Evolutionary conservation across 2,888 invertebrate species (phyloP).

Genomic region (Tuberolachnus salignus): DNA sequence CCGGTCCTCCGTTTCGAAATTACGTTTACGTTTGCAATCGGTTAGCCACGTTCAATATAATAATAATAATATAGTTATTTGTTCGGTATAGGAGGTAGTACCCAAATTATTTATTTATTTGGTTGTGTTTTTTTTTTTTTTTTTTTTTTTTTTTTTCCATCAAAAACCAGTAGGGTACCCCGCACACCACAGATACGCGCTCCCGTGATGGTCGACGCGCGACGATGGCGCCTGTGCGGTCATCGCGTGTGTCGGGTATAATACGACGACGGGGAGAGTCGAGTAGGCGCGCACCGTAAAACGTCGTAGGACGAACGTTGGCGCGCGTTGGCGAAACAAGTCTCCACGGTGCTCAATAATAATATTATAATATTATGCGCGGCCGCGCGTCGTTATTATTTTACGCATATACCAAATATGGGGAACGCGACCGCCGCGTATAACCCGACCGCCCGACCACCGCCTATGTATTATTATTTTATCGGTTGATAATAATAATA

Average conservation of each 20-base stretch:
- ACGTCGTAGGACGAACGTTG: conserved; percentile 50
- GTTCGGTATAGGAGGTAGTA: no score
- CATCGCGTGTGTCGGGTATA: not conserved
- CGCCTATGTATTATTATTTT: not conserved
- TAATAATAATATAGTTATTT: no score
- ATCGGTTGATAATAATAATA: conserved; percentile 9
- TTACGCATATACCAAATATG: conserved; percentile 17
- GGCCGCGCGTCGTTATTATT: conserved; percentile 1
- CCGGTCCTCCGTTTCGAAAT: no score
- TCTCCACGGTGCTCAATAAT: not conserved
- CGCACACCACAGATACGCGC: not conserved
- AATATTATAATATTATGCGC: not conserved
- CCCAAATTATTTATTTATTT: no score
- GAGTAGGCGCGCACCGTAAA: conserved; percentile 36
- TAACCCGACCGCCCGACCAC: not conserved
- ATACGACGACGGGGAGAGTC: not conserved
- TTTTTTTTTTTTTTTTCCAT: not conserved
- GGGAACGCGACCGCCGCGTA: not conserved
- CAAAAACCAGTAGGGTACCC: not conserved
- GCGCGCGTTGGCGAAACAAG: conserved; percentile 55
- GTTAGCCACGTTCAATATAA: no score
- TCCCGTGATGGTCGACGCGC: conserved; percentile 8
- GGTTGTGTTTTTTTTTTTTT: not conserved
- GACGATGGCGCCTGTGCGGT: conserved; percentile 32
- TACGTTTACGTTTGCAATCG: no score